Percentiles rank a stretch among this genome's conserved stretches.
Conservation (phyloP, 2,113 vertebrate species). For the Eulemur rufifrons region DNA sequence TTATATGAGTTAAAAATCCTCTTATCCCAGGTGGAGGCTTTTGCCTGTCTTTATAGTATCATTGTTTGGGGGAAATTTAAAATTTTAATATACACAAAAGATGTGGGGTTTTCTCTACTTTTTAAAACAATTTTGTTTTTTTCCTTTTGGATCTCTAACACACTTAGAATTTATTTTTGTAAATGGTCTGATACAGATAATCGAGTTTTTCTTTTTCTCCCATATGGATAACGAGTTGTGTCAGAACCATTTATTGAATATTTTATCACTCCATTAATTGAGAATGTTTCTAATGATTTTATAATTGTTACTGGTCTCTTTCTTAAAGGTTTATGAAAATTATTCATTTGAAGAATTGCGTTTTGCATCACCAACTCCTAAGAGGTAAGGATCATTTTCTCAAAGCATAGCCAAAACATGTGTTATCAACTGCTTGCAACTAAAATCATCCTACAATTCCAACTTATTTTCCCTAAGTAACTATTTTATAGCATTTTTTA, state of each 20-base stretch:
- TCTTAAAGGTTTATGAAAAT: conserved; percentile 94
- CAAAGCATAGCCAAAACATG: background rate
- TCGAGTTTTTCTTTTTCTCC: conserved; percentile 11
- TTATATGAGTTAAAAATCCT: background rate
- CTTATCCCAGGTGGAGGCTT: background rate
- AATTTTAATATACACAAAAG: background rate
- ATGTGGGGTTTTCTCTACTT: background rate
- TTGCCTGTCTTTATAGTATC: background rate
- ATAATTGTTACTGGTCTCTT: conserved; percentile 41
- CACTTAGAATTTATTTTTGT: conserved; percentile 7
- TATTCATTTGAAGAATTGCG: conserved; percentile 99
- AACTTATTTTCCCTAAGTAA: background rate
- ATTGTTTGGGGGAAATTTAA: background rate
- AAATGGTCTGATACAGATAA: background rate
- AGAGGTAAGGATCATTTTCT: conserved; percentile 88
- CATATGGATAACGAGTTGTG: background rate
- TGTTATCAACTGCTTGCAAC: background rate
- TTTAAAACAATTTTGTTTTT: background rate
- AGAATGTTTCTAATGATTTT: conserved; percentile 39
- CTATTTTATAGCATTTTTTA: background rate
- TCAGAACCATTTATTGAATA: background rate
- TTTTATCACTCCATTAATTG: background rate
- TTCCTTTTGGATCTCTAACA: background rate
- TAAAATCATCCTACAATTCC: background rate
- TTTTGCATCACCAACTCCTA: conserved; percentile 98